Conservation (phyloP, 2,797 vertebrate species). For the Nannoperca obscura region DNA sequence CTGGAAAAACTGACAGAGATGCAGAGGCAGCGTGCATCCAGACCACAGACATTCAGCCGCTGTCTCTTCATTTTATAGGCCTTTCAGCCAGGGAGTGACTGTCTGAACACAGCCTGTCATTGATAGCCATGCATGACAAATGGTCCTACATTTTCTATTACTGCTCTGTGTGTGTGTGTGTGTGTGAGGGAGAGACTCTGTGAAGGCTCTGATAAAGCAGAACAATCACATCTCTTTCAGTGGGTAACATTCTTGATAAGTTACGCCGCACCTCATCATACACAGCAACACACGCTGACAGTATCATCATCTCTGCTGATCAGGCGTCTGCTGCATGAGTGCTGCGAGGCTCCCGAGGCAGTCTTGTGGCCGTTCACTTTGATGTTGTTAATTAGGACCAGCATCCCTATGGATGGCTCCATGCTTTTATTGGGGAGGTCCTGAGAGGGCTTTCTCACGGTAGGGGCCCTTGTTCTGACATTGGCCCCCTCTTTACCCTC, state of each 20-base stretch:
- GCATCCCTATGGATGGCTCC: slow-evolving; percentile 59
- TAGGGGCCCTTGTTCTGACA: slow-evolving; percentile 78
- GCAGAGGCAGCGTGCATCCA: slow-evolving; percentile 35
- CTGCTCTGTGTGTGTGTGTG: background rate
- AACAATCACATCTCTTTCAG: slow-evolving; percentile 35
- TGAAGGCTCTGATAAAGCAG: slow-evolving; percentile 33
- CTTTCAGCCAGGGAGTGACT: slow-evolving; percentile 27
- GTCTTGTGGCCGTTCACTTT: slow-evolving; percentile 63
- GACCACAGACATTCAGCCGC: slow-evolving; percentile 59
- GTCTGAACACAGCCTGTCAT: slow-evolving; percentile 48
- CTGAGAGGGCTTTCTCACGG: slow-evolving; percentile 78
- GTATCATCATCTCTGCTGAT: slow-evolving; percentile 39
- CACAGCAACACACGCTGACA: slow-evolving; percentile 9
- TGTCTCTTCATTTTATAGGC: slow-evolving; percentile 59
- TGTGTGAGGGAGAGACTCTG: slow-evolving; percentile 8
- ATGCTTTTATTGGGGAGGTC: slow-evolving; percentile 71
- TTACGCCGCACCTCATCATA: slow-evolving; percentile 22
- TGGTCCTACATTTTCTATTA: slow-evolving; percentile 24
- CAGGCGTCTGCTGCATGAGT: slow-evolving; percentile 21
- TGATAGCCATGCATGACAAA: slow-evolving; percentile 33
- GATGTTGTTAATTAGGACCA: slow-evolving; percentile 77
- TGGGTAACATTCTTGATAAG: slow-evolving; percentile 2
- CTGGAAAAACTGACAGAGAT: slow-evolving; percentile 52
- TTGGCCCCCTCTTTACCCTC: slow-evolving; percentile 65
- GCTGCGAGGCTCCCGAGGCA: slow-evolving; percentile 47